Evolutionary conservation across 2,888 invertebrate genomes (phyloP).

Genomic region (Hemithea aestivaria): DNA sequence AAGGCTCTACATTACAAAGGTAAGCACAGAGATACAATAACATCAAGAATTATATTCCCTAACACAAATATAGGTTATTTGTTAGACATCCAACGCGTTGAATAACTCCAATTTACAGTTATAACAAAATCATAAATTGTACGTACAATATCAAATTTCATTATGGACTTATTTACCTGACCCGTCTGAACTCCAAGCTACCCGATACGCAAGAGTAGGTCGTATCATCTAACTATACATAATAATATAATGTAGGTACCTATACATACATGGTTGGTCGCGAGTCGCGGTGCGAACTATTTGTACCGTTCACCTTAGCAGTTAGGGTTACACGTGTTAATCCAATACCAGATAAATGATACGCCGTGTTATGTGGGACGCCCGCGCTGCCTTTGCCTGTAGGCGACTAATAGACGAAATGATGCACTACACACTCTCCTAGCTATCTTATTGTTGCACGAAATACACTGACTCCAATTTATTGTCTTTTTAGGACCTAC

Average conservation of each 20-base stretch:
- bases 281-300: conserved; percentile 50
- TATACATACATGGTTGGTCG: conserved; percentile 42
- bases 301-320: conserved; percentile 66
- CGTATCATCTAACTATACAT: conserved; percentile 22
- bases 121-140: conserved; percentile 24
- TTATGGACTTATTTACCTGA: conserved; percentile 31
- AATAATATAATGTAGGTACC: conserved; percentile 25
- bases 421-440: conserved; percentile 18
- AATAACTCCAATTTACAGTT: conserved; percentile 25
- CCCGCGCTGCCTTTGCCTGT: conserved; percentile 32
- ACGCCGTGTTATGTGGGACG: conserved; percentile 43
- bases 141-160: conserved; percentile 30
- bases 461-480: neutral
- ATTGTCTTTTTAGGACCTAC: too few relatives aligned
- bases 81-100: conserved; percentile 17
- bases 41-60: too few relatives aligned
- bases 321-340: conserved; percentile 60
- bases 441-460: conserved; percentile 8
- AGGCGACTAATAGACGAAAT: conserved; percentile 32
- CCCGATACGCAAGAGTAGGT: conserved; percentile 53
- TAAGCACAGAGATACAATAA: too few relatives aligned
- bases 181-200: conserved; percentile 36
- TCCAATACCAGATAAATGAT: conserved; percentile 59
- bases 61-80: conserved; percentile 9
- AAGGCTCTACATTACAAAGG: too few relatives aligned